A percentile compares a stretch with the other conserved stretches of the same genome.
These are phyloP conservation scores for Sphecodes monilicornis DNA, from an alignment of 2,888 invertebrate genomes.

Conservation along the genomic window DNA sequence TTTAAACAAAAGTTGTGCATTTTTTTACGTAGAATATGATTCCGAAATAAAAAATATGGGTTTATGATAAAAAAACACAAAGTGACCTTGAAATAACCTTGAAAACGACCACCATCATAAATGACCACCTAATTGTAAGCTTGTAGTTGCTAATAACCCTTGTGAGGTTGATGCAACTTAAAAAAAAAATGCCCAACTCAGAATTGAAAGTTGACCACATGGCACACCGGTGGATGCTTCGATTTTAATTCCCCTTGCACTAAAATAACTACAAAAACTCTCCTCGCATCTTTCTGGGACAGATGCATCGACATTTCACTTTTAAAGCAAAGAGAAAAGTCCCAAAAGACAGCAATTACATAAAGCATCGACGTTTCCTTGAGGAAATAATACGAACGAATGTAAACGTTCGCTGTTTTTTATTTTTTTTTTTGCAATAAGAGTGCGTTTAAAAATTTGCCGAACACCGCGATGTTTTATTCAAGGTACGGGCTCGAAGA, in stretches of 20 bases:
- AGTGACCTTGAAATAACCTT: too few species aligned
- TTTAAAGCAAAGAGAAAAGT: not conserved
- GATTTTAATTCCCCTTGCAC: not conserved
- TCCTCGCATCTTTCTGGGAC: not conserved
- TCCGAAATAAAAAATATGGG: too few species aligned
- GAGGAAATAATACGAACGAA: not conserved
- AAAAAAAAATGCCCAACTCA: not conserved
- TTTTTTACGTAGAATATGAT: too few species aligned
- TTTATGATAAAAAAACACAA: too few species aligned
- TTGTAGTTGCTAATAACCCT: too few species aligned
- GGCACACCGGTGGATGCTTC: not conserved
- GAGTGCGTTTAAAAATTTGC: not conserved
- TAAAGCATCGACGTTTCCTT: too few species aligned
- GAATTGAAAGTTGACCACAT: not conserved
- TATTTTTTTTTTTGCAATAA: not conserved
- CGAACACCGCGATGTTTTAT: conserved; percentile 13
- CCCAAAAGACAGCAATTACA: not conserved
- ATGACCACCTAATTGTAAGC: too few species aligned
- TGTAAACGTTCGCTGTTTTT: not conserved
- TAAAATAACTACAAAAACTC: not conserved
- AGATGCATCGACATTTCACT: not conserved
- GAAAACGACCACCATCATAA: too few species aligned
- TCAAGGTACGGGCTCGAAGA: not conserved
- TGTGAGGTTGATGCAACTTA: too few species aligned
- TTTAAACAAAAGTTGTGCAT: too few species aligned